phyloP scores from a whole-genome alignment of 2,113 vertebrate genomes.

The Microcebus tavaratra region DNA sequence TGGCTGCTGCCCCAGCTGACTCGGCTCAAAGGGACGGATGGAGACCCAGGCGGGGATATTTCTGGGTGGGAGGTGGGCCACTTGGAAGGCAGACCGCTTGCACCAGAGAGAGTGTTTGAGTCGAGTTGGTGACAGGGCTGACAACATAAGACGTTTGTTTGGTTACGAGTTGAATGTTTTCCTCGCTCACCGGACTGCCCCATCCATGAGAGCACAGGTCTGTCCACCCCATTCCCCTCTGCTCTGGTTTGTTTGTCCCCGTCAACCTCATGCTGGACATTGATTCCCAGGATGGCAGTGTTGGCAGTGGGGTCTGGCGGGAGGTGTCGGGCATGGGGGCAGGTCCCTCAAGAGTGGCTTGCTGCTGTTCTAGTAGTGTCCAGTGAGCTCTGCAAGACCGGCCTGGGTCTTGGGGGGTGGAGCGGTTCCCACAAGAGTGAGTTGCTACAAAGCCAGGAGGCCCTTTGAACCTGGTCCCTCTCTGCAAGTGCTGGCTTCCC shows the following conservation, averaged over 20 bases:
- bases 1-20: neutral
- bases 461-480: neutral
- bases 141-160: accelerated
- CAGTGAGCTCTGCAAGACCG: neutral
- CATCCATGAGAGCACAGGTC: neutral
- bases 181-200: neutral
- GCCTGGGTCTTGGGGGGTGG: neutral
- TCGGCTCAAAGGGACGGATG: neutral
- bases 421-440: neutral
- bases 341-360: too few relatives aligned
- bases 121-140: accelerated
- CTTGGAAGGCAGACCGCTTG: neutral
- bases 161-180: accelerated
- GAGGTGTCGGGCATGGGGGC: neutral
- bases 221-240: neutral
- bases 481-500: neutral
- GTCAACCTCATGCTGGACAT: neutral
- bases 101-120: neutral
- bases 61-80: neutral
- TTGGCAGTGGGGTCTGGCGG: neutral
- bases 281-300: neutral
- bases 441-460: neutral
- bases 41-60: accelerated
- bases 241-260: neutral
- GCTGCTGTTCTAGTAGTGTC: too few relatives aligned